Base-by-base conservation (phyloP, 2,113 vertebrate genomes). In the Tamias sibiricus region DNA sequence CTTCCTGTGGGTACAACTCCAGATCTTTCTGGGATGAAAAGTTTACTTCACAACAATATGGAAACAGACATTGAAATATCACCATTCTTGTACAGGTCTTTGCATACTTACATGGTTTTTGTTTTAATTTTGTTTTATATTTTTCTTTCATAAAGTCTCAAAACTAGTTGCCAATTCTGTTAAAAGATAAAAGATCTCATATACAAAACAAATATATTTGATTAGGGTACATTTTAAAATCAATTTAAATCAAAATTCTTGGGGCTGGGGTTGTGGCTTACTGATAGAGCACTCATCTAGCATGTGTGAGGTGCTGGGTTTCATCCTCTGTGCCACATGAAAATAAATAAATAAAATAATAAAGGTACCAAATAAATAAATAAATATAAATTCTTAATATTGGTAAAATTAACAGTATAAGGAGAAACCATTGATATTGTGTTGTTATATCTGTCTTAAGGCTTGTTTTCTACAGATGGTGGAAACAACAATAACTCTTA, bases 181-280 rank as follows among this genome's bases (percentile, higher is more conserved):
- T 82, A 17, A 87, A 72, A 80, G 30, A 92, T 64, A 49, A 42
- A 64, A 52, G 10, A 64, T 90, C 74, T 87, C 49, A 54, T 49
- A 49, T 12, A 49, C 54, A 64, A 49, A 12, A 52, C 26, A 77
- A 4, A 74, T 57, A 74, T 81, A 71, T 72, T 87, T 77, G 20
- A 82, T n/a, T 69, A 47, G 76, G 20, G 30, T 77, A 76, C 52
- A 76, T 72, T 16, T 77, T 16, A 93, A 95, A 93, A 93, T 87
- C 11, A 93, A 82, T 89, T 52, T 52, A 89, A 49, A 95, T 87
- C n/a, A n/a, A n/a, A n/a, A n/a, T n/a, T n/a, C n/a, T n/a, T n/a
- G n/a, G n/a, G n/a, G n/a, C 44, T 47, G 44, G 44, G 44, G 44
- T 8, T 47, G 44, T 47, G 8, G 44, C 44, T 47, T 8, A 47